Evolutionary conservation across 2,797 vertebrate genomes (phyloP).

Genomic region (Gambusia yucatana): DNA sequence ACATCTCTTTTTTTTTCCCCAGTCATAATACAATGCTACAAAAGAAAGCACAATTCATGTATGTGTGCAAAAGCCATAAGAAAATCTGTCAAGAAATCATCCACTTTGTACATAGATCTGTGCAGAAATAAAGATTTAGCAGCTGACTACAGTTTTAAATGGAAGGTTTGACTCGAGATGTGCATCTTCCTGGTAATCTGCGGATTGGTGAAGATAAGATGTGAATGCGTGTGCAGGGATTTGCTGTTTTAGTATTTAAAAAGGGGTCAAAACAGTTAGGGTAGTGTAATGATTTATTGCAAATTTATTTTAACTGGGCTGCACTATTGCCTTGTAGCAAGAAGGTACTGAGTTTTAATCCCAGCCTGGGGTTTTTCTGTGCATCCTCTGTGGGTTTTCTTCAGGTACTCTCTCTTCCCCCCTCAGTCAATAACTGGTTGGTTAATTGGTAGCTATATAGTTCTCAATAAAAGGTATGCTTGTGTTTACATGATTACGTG

Average conservation of each 20-base stretch:
- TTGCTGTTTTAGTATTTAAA: not conserved
- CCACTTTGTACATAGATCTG: not conserved
- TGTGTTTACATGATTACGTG: not conserved
- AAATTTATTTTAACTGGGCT: not conserved
- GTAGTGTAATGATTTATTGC: not conserved
- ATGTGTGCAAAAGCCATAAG: not conserved
- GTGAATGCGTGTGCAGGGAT: not conserved
- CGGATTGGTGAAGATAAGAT: not conserved
- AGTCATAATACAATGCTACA: not conserved
- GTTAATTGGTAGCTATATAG: not conserved
- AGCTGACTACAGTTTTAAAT: not conserved
- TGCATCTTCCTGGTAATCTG: not conserved
- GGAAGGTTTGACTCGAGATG: not conserved
- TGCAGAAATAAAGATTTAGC: not conserved
- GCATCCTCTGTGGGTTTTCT: not conserved
- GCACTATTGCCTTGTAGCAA: not conserved
- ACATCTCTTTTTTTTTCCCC: not conserved
- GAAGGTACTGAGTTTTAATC: not conserved
- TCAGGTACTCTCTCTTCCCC: not conserved
- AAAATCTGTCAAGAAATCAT: not conserved
- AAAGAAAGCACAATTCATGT: not conserved
- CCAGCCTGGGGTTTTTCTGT: not conserved
- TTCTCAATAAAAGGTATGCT: not conserved
- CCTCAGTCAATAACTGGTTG: not conserved
- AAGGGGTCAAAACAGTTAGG: not conserved